Evolutionary conservation across 2,113 vertebrate species (phyloP), one percentile per base, ranked within the genome.

Genomic region (Antigone vipio): DNA sequence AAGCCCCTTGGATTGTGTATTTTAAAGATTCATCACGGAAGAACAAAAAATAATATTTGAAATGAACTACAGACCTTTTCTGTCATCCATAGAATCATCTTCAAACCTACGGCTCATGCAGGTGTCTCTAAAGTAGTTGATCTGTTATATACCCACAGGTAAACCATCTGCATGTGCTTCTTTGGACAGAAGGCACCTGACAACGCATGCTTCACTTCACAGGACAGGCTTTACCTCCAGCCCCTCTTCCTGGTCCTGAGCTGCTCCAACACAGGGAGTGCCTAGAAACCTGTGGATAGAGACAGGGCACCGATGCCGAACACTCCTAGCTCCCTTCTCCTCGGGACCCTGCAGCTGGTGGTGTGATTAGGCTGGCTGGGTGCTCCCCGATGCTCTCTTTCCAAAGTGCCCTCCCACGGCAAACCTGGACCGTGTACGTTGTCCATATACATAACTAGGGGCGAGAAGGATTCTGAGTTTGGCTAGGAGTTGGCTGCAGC

Each of bases 391-490:
- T 23, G 19, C 7, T 11, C 18, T 23, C 45, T 42, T 34, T 6
- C 40, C 34, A 16, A 55, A 49, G 19, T 6, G 17, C 12, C 20
- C 35, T 74, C 27, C 60, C n/a, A 4, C 0, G 1, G 34, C 34
- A 38, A 47, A 66, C 22, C 2, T 6, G 60, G 35, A 59, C 29
- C 27, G 2, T 8, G 40, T 24, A 12, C 26, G 3, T 8, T 7
- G 20, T 22, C 34, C 38, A 3, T 1, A 2, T 0, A 18, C 4
- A 0, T 2, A 14, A 18, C 5, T 10, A 38, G 40, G 22, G 30
- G 14, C 44, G 68, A 35, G 10, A 60, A 18, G 22, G 23, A 34
- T 60, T 49, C 50, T 0, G 6, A 30, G 29, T 10, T 11, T 6
- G 10, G 27, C 29, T n/a, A 38, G 55, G 38, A 63, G 9, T 2